Conservation (phyloP, 2,797 vertebrate genomes). For the Oreochromis mossambicus region DNA sequence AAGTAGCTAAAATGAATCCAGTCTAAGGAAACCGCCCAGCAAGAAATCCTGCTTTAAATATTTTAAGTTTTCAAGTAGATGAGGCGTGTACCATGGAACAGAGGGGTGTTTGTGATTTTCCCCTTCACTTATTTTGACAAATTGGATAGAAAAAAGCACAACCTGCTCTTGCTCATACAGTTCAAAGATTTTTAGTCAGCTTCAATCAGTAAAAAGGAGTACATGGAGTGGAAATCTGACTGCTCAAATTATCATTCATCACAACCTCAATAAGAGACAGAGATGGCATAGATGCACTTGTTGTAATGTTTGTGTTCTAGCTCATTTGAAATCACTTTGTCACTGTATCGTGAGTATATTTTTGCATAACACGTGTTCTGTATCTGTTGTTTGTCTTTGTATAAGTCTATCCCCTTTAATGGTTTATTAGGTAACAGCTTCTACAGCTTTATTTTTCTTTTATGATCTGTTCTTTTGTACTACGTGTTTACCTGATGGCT, state of each 20-base stretch:
- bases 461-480: neutral
- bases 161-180: neutral
- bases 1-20: neutral
- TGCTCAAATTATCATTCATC: neutral
- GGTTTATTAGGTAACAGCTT: neutral
- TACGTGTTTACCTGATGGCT: rapidly evolving
- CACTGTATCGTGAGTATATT: neutral
- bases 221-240: neutral
- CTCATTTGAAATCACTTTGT: neutral
- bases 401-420: neutral
- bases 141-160: neutral
- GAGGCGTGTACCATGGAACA: neutral
- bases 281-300: neutral
- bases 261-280: neutral
- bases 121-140: neutral
- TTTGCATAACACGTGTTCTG: rapidly evolving
- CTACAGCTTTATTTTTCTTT: neutral
- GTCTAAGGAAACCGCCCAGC: neutral
- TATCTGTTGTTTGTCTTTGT: neutral
- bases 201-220: neutral
- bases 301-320: neutral
- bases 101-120: neutral
- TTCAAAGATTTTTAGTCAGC: neutral
- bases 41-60: neutral
- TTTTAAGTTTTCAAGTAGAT: neutral